Conservation (phyloP, 2,113 vertebrate genomes). For the Gasterosteus aculeatus region DNA sequence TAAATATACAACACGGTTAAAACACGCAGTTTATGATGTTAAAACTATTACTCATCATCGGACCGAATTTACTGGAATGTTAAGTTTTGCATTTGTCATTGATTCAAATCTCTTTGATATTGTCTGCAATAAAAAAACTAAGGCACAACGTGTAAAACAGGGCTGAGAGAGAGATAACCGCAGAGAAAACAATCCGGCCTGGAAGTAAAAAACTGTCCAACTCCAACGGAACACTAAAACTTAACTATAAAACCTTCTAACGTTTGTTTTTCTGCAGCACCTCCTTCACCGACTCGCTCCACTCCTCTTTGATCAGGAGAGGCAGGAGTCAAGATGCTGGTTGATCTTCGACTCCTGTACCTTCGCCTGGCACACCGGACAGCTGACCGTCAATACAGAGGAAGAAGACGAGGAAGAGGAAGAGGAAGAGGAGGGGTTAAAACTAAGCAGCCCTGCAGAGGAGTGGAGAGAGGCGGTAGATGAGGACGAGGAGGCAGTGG, state of each 20-base stretch:
- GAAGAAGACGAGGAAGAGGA: constrained; percentile 16
- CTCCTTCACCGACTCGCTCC: background rate
- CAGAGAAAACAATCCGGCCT: background rate
- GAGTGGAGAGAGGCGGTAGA: constrained; percentile 4
- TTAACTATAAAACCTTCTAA: background rate
- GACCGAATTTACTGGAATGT: background rate
- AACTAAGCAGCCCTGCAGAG: constrained; percentile 1
- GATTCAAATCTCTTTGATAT: background rate
- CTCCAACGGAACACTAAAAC: background rate
- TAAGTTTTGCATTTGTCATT: background rate
- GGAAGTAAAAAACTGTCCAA: background rate
- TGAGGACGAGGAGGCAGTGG: background rate
- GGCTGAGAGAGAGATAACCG: background rate
- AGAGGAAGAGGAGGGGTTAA: background rate
- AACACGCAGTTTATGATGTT: background rate
- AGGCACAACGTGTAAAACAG: constrained; percentile 3
- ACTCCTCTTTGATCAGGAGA: constrained; percentile 59
- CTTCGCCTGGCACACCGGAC: constrained; percentile 86
- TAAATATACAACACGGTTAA: background rate
- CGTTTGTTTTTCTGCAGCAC: background rate
- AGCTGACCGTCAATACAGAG: constrained; percentile 77
- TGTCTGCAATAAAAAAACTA: background rate
- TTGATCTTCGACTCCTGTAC: constrained; percentile 88
- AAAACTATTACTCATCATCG: background rate
- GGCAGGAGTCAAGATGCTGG: constrained; percentile 90